phyloP scores from a whole-genome alignment of 2,797 vertebrate genomes.

The Tarsius wallacei region DNA sequence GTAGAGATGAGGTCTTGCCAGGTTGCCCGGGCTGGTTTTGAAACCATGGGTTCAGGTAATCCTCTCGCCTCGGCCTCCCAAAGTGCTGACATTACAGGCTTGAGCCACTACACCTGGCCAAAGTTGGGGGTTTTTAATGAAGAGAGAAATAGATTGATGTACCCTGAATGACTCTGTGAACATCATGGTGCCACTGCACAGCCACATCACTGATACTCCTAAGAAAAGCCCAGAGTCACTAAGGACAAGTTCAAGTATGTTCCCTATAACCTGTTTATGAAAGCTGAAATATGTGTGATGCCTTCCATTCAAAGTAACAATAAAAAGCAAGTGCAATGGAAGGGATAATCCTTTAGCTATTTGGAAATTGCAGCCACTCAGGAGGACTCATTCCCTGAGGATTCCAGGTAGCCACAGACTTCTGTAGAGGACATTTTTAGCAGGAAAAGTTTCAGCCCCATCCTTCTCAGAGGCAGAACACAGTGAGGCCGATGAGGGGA shows the following conservation, averaged over 20 bases:
- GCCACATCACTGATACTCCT: background rate
- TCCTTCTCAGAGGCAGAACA: background rate
- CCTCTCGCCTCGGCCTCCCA: no score
- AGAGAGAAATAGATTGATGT: background rate
- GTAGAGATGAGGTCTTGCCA: no score
- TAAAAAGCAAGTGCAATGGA: background rate
- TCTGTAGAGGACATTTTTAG: background rate
- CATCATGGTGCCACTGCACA: background rate
- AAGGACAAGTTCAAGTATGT: background rate
- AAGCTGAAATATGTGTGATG: background rate
- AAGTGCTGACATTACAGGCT: no score
- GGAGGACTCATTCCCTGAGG: conserved; percentile 46
- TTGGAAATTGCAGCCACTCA: background rate
- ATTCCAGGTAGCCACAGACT: background rate
- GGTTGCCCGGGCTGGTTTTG: no score
- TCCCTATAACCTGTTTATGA: background rate
- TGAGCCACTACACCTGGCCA: no score
- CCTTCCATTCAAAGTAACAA: background rate
- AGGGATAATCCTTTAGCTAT: background rate
- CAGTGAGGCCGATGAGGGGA: background rate
- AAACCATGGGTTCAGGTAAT: no score
- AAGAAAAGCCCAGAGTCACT: background rate
- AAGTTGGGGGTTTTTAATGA: background rate
- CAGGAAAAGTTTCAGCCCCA: background rate
- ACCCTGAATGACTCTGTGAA: background rate